These are phyloP conservation scores for Campylorhamphus procurvoides DNA, from an alignment of 2,113 vertebrate species.

Conservation along the genomic window DNA sequence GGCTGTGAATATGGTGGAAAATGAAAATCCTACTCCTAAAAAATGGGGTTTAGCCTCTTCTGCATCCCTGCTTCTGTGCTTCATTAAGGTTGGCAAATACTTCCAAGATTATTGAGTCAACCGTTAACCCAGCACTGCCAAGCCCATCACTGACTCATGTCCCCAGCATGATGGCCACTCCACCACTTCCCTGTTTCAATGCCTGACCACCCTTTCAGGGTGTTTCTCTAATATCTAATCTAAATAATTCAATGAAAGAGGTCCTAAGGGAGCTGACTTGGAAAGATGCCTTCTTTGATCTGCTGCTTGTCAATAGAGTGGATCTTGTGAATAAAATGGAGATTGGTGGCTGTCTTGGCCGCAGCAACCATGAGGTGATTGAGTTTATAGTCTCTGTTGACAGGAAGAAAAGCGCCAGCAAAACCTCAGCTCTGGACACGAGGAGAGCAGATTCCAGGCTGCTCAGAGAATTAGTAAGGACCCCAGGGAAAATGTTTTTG, in stretches of 20 bases:
- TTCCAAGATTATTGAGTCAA: background rate
- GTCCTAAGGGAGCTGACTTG: background rate
- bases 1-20: background rate
- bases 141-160: background rate
- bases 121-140: background rate
- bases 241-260: background rate
- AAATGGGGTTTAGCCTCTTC: background rate
- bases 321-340: background rate
- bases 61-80: background rate
- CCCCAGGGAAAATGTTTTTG: background rate
- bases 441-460: background rate
- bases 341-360: background rate
- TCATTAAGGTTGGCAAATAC: background rate
- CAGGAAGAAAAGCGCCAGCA: background rate
- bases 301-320: background rate
- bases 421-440: background rate
- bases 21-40: background rate
- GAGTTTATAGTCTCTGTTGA: background rate
- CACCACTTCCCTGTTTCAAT: background rate
- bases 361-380: background rate
- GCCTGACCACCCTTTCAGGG: background rate
- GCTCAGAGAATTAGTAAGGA: background rate
- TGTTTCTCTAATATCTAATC: background rate
- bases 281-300: background rate
- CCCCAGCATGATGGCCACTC: background rate